phyloP scores from a whole-genome alignment of 2,113 vertebrate species.

The Carassius carassius region DNA sequence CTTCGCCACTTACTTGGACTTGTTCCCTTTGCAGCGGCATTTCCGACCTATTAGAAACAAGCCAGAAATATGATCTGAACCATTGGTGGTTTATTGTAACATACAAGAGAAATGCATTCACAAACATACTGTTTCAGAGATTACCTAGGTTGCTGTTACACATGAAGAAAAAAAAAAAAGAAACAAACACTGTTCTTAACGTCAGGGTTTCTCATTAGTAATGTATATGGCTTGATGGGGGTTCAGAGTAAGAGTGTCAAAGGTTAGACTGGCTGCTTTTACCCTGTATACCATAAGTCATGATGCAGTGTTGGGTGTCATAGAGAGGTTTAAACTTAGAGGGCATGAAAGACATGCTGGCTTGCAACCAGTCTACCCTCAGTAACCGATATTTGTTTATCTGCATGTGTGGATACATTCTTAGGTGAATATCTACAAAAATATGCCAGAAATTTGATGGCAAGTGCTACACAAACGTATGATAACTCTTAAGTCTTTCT shows the following conservation, averaged over 20 bases:
- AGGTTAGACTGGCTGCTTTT: slow-evolving; percentile 2
- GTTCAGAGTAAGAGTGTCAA: slow-evolving; percentile 46
- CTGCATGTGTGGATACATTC: background rate
- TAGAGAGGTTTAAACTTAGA: slow-evolving; percentile 34
- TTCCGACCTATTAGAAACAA: slow-evolving; percentile 72
- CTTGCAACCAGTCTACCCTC: background rate
- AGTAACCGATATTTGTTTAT: slow-evolving; percentile 18
- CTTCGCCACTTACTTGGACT: slow-evolving; percentile 73
- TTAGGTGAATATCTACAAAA: background rate
- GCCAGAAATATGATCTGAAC: background rate
- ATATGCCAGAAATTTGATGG: background rate
- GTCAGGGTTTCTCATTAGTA: slow-evolving; percentile 40
- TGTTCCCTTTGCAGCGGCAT: slow-evolving; percentile 82
- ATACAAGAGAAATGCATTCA: background rate
- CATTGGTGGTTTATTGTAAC: background rate
- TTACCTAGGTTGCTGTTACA: background rate
- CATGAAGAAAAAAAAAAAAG: background rate
- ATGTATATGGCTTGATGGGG: slow-evolving; percentile 55
- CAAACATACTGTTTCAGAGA: background rate
- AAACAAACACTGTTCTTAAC: background rate
- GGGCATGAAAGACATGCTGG: slow-evolving; percentile 20
- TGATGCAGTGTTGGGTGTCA: slow-evolving; percentile 38
- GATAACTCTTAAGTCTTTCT: background rate
- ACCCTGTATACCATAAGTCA: slow-evolving; percentile 9
- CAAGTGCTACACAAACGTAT: background rate